These are phyloP conservation scores for Bolinopsis microptera DNA, from an alignment of 37 sponge, comb jelly and placozoan genomes.

Conservation along the genomic window DNA sequence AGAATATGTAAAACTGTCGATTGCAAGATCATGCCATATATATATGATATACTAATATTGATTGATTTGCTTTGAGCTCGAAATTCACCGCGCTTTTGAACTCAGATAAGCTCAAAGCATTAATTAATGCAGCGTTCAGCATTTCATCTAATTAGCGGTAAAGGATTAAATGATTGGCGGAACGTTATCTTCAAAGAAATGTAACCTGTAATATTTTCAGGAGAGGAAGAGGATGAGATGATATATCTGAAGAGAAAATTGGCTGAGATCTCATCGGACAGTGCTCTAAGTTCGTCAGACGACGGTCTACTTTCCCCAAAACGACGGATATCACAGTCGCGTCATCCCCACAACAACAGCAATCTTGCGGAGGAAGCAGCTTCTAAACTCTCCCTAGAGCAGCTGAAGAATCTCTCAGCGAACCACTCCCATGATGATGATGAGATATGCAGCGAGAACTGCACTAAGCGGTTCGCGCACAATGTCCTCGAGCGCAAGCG, in stretches of 20 bases:
- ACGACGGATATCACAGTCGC: neutral
- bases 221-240: neutral
- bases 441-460: neutral
- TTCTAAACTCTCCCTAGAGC: neutral
- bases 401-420: neutral
- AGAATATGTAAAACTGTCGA: too few relatives aligned
- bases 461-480: neutral
- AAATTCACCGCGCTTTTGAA: too few relatives aligned
- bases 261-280: neutral
- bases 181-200: neutral
- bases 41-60: too few relatives aligned
- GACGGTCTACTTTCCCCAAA: neutral
- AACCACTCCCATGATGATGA: neutral
- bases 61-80: neutral
- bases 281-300: neutral
- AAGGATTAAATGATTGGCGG: neutral
- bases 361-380: neutral
- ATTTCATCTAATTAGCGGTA: neutral
- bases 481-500: neutral
- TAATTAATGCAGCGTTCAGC: neutral
- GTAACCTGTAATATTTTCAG: neutral
- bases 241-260: constrained; percentile 9
- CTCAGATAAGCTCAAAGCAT: neutral
- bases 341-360: neutral
- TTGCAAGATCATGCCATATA: too few relatives aligned